Base-by-base conservation (phyloP, 2,888 invertebrate species). In the Esperia sulphurella region DNA sequence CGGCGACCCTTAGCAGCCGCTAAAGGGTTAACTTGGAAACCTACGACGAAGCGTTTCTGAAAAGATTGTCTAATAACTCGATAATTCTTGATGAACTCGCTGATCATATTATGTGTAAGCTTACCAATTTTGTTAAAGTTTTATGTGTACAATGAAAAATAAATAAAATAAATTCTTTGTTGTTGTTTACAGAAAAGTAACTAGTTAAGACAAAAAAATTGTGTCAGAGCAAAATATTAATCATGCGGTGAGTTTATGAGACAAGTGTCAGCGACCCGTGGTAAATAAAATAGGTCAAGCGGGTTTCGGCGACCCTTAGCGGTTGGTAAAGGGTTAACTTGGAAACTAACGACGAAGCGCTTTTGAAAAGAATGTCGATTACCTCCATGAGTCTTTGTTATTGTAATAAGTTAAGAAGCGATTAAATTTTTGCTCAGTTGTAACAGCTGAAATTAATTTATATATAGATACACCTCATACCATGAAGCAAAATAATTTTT, bases 261-360 rank as follows among this genome's bases (percentile, higher is more conserved):
- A 14, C 30, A n/a, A 35, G 21, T 21, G 21, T 21, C 21, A 21
- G 21, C 37, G 9, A 40, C 43, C 46, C 51, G 45, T 50, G 51
- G 47, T 55, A 82, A 75, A 21, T 21, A 21, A 21, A 21, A 68
- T 71, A 68, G 80, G 81, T 76, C 79, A 61, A 53, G 57, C 50
- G 50, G 59, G 54, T 53, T 57, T 57, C 50, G 56, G 58, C 53
- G 58, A 54, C 60, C 54, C 63, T 59, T 58, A 61, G 53, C 55
- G 53, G 57, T 58, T 52, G 50, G 55, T 55, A 52, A 55, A 68
- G 69, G 69, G 73, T 70, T 70, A 65, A 64, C 54, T 35, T 35
- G 35, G 8, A 5, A 10, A 35, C 35, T n/a, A 35, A 35, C 35
- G 10, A 35, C 10, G 35, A n/a, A 3, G 21, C 21, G 33, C 33